Conservation (phyloP, 2,113 vertebrate genomes). For the Dicrurus megarhynchus region DNA sequence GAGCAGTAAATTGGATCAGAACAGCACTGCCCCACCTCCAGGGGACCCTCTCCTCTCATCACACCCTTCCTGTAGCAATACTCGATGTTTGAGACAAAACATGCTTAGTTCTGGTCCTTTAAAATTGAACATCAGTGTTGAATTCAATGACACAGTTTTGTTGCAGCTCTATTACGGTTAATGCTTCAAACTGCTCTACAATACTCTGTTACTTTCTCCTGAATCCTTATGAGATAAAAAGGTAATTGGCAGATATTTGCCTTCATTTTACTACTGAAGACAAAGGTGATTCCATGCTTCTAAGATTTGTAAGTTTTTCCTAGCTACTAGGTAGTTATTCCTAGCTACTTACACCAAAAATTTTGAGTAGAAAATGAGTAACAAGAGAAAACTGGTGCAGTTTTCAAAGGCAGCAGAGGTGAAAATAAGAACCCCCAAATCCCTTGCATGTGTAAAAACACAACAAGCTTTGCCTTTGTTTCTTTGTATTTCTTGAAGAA, state of each 20-base stretch:
- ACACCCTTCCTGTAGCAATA: neutral
- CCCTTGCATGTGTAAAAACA: neutral
- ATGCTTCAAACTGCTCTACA: neutral
- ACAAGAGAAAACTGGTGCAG: neutral
- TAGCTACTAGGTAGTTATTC: neutral
- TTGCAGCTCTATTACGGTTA: neutral
- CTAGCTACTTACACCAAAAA: neutral
- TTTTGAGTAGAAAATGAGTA: neutral
- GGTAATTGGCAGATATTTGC: neutral
- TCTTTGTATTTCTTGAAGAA: neutral
- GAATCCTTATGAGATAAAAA: rapidly evolving
- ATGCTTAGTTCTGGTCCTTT: neutral
- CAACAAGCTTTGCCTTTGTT: neutral
- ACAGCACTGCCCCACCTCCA: neutral
- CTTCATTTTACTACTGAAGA: neutral
- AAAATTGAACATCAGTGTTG: neutral
- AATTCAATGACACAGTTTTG: neutral
- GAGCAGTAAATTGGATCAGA: neutral
- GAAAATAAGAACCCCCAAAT: neutral
- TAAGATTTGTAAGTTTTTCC: neutral
- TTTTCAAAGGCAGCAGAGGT: neutral
- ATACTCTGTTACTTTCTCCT: neutral
- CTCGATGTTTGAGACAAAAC: neutral
- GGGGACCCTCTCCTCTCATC: rapidly evolving
- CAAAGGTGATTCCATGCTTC: neutral